A percentile compares a stretch with the other conserved stretches of the same genome.
Conservation (phyloP, 1,140 invertebrate genomes). For the Delia radicum region DNA sequence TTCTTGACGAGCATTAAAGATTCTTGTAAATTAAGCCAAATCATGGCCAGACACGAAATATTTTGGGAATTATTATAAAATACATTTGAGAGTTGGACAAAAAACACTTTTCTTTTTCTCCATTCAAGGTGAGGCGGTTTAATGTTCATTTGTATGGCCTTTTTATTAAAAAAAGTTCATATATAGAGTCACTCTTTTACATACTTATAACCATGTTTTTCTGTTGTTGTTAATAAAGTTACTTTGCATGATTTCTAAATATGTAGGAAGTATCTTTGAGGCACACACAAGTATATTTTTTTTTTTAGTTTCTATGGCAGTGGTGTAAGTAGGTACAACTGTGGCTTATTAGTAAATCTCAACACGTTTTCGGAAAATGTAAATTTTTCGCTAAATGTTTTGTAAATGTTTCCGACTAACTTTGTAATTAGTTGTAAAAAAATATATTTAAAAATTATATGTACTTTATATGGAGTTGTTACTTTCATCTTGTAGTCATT, state of each 20-base stretch:
- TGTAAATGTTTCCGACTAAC: slow-evolving; percentile 53
- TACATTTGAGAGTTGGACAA: no score
- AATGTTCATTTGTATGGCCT: neutral
- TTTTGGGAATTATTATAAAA: no score
- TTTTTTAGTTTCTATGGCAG: no score
- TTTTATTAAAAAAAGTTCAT: neutral
- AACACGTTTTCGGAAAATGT: slow-evolving; percentile 52
- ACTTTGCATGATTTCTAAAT: neutral
- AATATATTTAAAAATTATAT: neutral
- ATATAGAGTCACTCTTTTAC: neutral
- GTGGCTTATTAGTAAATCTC: slow-evolving; percentile 36
- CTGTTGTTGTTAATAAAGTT: neutral
- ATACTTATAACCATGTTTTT: no score
- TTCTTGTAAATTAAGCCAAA: no score
- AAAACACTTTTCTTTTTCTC: no score
- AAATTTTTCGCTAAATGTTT: slow-evolving; percentile 54
- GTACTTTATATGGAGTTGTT: no score
- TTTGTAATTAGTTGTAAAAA: slow-evolving; percentile 48
- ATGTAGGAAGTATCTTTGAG: neutral
- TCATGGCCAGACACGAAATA: no score
- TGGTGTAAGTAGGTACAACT: neutral
- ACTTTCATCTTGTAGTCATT: no score
- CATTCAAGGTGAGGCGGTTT: no score
- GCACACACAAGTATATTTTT: neutral
- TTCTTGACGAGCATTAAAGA: no score